These are phyloP conservation scores for Physocephala rufipes DNA, from an alignment of 2,888 invertebrate species.

Conservation along the genomic window DNA sequence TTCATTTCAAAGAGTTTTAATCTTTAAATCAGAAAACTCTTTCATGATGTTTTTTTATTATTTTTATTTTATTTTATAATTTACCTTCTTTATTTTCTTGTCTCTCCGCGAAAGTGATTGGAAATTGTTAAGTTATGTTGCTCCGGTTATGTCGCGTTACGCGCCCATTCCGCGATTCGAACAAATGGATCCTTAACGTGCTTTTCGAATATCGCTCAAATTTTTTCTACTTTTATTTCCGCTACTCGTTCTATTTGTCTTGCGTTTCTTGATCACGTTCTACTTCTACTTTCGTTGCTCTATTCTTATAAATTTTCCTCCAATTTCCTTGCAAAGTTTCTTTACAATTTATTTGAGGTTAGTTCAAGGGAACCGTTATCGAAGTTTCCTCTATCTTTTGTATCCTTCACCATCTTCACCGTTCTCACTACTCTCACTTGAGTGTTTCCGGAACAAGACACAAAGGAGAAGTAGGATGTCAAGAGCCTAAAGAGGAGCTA, in stretches of 20 bases:
- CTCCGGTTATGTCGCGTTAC: conserved; percentile 5
- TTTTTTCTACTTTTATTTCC: too few relatives aligned
- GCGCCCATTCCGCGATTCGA: neutral
- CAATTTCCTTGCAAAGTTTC: conserved; percentile 32
- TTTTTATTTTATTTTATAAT: neutral
- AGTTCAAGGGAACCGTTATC: conserved; percentile 44
- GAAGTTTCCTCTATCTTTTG: conserved; percentile 27
- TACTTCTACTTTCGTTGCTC: neutral
- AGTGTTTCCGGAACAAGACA: conserved; percentile 24
- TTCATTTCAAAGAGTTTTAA: conserved; percentile 1
- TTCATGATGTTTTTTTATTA: too few relatives aligned
- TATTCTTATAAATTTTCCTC: conserved; percentile 19
- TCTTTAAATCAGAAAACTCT: neutral
- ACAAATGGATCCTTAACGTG: neutral
- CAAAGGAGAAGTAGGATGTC: neutral
- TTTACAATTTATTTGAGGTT: conserved; percentile 59
- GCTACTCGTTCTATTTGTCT: neutral
- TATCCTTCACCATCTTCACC: conserved; percentile 4
- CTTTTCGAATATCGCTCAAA: neutral
- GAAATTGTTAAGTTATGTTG: conserved; percentile 54
- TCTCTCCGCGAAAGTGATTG: conserved; percentile 59
- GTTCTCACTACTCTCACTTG: neutral
- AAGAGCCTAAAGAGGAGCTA: neutral
- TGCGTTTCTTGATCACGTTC: neutral
- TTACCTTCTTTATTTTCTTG: conserved; percentile 43